Percentiles rank a stretch among this genome's conserved stretches.
These are phyloP conservation scores for Pangasianodon hypophthalmus DNA, from an alignment of 2,113 vertebrate genomes.

Conservation along the genomic window DNA sequence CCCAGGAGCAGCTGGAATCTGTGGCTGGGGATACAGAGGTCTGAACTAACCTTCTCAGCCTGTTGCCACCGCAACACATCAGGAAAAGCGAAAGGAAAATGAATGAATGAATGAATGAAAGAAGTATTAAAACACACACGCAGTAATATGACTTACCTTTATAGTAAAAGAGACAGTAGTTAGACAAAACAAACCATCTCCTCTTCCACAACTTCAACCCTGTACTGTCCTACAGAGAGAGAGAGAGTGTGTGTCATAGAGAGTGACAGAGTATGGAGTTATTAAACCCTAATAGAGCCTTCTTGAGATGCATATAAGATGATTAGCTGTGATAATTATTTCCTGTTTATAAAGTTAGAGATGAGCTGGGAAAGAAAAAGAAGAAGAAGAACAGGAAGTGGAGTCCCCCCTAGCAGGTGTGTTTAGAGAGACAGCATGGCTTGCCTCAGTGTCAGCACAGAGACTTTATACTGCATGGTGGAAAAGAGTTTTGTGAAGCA, in stretches of 20 bases:
- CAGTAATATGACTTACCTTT: slow-evolving; percentile 64
- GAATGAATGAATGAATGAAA: neutral
- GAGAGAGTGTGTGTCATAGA: neutral
- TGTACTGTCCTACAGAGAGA: slow-evolving; percentile 79
- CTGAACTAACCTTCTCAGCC: neutral
- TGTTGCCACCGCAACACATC: too few species aligned
- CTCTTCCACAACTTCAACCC: slow-evolving; percentile 91
- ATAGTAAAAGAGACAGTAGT: slow-evolving; percentile 87
- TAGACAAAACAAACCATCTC: slow-evolving; percentile 89
- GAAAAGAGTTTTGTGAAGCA: neutral
- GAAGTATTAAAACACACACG: neutral
- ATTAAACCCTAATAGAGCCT: neutral
- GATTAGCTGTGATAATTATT: neutral
- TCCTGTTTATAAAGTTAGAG: neutral
- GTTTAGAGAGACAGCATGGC: neutral
- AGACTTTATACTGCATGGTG: neutral
- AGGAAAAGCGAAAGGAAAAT: too few species aligned
- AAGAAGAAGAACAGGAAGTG: neutral
- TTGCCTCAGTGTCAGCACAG: neutral
- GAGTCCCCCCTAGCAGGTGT: neutral
- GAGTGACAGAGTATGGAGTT: neutral
- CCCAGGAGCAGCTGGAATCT: too few species aligned
- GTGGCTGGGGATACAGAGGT: neutral
- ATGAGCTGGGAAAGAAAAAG: neutral
- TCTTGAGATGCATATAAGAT: neutral